Evolutionary conservation across 2,113 vertebrate species (phyloP).

Genomic region (Ceyx margarethae): DNA sequence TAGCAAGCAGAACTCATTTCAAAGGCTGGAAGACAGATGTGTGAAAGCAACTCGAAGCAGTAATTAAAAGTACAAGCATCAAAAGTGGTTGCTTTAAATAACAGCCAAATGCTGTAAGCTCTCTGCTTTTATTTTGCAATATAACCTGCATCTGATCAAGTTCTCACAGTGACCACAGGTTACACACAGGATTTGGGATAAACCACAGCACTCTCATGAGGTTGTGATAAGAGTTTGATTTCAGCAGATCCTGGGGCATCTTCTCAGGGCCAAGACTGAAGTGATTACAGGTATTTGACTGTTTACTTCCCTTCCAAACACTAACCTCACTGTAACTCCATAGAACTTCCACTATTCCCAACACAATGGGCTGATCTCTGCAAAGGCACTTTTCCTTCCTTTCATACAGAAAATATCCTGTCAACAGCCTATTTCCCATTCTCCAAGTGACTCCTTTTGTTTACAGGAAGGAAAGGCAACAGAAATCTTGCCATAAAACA

Average conservation of each 20-base stretch:
- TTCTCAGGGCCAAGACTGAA: neutral
- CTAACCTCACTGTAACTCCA: neutral
- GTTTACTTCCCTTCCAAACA: neutral
- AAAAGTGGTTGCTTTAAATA: neutral
- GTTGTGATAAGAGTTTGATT: neutral
- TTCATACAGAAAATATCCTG: slow-evolving; percentile 74
- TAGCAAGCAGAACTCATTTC: neutral
- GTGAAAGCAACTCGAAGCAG: neutral
- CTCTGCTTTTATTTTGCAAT: neutral
- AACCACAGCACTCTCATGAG: neutral
- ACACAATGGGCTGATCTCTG: slow-evolving; percentile 61
- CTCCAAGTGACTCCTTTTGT: slow-evolving; percentile 58
- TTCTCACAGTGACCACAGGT: neutral
- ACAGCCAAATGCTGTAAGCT: neutral
- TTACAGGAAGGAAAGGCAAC: slow-evolving; percentile 71
- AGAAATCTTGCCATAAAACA: slow-evolving; percentile 40
- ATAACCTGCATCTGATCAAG: neutral
- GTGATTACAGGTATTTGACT: neutral
- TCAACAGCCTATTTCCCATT: slow-evolving; percentile 62
- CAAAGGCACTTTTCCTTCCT: slow-evolving; percentile 81
- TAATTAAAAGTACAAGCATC: neutral
- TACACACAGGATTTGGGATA: neutral
- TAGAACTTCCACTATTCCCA: neutral
- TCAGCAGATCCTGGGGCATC: neutral
- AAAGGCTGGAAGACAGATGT: neutral